Percentiles rank a stretch among this genome's conserved stretches.
Evolutionary conservation across 1,140 invertebrate genomes (phyloP).

Genomic region (Hypsibius dujardini): DNA sequence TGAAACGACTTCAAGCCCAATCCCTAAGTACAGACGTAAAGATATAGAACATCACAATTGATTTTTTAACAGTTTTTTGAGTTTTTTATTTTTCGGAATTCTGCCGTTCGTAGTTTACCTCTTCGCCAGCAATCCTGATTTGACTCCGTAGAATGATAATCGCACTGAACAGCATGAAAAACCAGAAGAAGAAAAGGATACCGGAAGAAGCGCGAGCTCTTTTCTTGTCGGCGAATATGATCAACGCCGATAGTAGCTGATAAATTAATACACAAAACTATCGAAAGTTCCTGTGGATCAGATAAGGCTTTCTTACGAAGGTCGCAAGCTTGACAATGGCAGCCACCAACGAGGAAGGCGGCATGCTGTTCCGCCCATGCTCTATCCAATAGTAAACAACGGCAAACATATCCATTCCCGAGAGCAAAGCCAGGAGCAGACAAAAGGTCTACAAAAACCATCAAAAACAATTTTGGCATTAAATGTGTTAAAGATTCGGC

Average conservation of each 20-base stretch:
- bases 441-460: background rate
- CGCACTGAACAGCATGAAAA: background rate
- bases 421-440: background rate
- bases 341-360: background rate
- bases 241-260: background rate
- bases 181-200: slow-evolving; percentile 6
- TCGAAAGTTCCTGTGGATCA: background rate
- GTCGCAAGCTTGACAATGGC: background rate
- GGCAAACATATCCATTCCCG: background rate
- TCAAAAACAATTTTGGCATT: too few relatives aligned
- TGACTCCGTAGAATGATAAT: background rate
- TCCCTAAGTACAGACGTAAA: background rate
- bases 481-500: too few relatives aligned
- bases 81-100: background rate
- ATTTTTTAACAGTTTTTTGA: background rate
- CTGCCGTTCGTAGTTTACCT: background rate
- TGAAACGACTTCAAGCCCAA: background rate
- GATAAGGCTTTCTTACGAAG: background rate
- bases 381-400: background rate
- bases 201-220: background rate
- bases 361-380: background rate
- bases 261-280: background rate
- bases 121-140: background rate
- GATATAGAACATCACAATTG: too few relatives aligned
- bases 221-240: background rate